A percentile compares a stretch with the other conserved stretches of the same genome.
These are phyloP conservation scores for Otocyon megalotis DNA, from an alignment of 2,113 vertebrate species.

Conservation along the genomic window DNA sequence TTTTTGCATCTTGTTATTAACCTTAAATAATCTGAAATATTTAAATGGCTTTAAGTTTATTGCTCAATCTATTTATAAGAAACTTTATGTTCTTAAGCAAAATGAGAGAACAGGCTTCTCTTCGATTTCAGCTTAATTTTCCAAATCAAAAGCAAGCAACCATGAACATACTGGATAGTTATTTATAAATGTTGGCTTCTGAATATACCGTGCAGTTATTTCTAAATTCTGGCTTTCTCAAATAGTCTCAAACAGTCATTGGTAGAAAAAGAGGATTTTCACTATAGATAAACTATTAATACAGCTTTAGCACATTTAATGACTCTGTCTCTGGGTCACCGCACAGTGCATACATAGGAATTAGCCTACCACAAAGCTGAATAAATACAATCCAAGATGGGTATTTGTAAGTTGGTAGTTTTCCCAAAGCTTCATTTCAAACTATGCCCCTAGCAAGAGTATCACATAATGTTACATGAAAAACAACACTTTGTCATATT, in stretches of 20 bases:
- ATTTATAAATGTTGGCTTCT: slow-evolving; percentile 73
- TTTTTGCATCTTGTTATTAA: slow-evolving; percentile 26
- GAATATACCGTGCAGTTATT: slow-evolving; percentile 74
- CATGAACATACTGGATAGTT: slow-evolving; percentile 59
- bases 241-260: slow-evolving; percentile 66
- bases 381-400: slow-evolving; percentile 2
- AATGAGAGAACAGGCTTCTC: slow-evolving; percentile 61
- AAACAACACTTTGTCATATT: not conserved
- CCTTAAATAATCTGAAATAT: slow-evolving; percentile 58
- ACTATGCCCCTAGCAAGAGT: slow-evolving; percentile 1
- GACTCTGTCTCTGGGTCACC: not conserved
- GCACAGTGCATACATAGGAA: not conserved
- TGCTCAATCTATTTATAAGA: slow-evolving; percentile 51
- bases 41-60: slow-evolving; percentile 59
- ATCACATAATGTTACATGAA: not conserved
- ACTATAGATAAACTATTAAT: slow-evolving; percentile 41
- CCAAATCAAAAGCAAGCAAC: slow-evolving; percentile 75
- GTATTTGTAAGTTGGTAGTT: not conserved
- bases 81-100: slow-evolving; percentile 56
- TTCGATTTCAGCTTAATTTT: slow-evolving; percentile 81
- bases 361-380: not conserved
- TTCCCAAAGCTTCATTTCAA: not conserved
- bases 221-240: slow-evolving; percentile 71
- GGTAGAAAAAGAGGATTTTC: slow-evolving; percentile 25
- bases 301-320: not conserved